Evolutionary conservation across 2,113 vertebrate species (phyloP).

Genomic region (Pterocles burchelli): DNA sequence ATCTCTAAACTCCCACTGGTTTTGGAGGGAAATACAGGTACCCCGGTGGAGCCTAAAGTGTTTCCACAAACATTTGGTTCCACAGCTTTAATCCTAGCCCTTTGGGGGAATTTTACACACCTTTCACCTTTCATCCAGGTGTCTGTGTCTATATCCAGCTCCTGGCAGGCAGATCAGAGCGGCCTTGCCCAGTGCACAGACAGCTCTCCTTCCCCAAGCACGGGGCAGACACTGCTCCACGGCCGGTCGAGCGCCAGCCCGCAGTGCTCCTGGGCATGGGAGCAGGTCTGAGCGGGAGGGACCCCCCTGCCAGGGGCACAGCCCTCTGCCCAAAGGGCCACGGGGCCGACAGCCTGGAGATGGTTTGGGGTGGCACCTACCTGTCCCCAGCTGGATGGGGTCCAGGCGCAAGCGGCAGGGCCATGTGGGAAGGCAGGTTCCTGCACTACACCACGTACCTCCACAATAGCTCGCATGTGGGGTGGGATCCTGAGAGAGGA

Average conservation of each 20-base stretch:
- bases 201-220: not conserved
- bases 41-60: not conserved
- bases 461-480: fast-evolving
- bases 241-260: not conserved
- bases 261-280: fast-evolving
- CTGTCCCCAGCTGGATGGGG: fast-evolving
- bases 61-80: not conserved
- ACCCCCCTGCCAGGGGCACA: not conserved
- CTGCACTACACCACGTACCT: fast-evolving
- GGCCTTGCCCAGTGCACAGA: not conserved
- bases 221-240: not conserved
- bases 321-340: not conserved
- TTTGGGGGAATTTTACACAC: not conserved
- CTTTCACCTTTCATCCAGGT: conserved; percentile 22
- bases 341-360: not conserved
- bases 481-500: not conserved
- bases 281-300: not conserved
- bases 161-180: conserved; percentile 2
- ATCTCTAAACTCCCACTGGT: not conserved
- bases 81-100: not conserved
- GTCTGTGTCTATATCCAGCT: not conserved
- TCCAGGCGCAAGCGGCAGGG: fast-evolving
- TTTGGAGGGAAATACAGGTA: not conserved
- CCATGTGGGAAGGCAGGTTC: not conserved
- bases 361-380: not conserved